phyloP scores from a whole-genome alignment of 2,113 vertebrate species.

The Semicossyphus pulcher region DNA sequence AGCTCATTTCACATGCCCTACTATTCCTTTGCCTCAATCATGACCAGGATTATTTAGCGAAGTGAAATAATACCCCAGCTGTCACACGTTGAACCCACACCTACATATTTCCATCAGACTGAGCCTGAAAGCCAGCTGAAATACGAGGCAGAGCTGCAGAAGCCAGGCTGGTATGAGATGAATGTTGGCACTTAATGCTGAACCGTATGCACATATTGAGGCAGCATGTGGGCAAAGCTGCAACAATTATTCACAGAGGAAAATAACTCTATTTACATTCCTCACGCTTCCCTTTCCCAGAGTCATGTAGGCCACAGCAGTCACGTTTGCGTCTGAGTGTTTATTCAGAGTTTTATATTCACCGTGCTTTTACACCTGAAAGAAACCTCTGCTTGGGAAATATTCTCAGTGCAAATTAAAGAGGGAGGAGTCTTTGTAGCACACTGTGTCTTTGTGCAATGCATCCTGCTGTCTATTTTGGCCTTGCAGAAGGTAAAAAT shows the following conservation, averaged over 20 bases:
- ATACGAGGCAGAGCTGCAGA: background rate
- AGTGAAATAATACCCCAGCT: background rate
- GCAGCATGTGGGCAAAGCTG: conserved; percentile 33
- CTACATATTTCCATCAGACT: background rate
- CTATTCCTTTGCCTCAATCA: background rate
- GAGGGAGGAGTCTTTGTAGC: conserved; percentile 36
- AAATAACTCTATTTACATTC: conserved; percentile 68
- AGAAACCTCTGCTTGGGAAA: conserved; percentile 42
- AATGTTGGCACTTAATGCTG: conserved; percentile 35
- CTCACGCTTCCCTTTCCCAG: conserved; percentile 49
- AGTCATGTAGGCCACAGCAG: conserved; percentile 39
- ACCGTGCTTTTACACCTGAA: conserved; percentile 51
- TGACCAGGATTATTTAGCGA: background rate
- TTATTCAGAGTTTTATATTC: conserved; percentile 65
- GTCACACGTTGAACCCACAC: too few relatives aligned
- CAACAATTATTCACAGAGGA: conserved; percentile 28
- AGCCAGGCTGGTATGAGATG: conserved; percentile 32
- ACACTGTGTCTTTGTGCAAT: conserved; percentile 51
- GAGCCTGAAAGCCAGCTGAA: background rate
- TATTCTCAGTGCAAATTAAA: conserved; percentile 48
- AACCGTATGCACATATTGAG: conserved; percentile 30
- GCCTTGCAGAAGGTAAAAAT: conserved; percentile 32
- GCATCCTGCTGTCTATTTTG: conserved; percentile 64
- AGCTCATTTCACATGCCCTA: background rate
- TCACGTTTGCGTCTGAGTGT: conserved; percentile 49